A percentile compares a stretch with the other conserved stretches of the same genome.
These are phyloP conservation scores for Saturnia pavonia DNA, from an alignment of 2,888 invertebrate species.

Conservation along the genomic window DNA sequence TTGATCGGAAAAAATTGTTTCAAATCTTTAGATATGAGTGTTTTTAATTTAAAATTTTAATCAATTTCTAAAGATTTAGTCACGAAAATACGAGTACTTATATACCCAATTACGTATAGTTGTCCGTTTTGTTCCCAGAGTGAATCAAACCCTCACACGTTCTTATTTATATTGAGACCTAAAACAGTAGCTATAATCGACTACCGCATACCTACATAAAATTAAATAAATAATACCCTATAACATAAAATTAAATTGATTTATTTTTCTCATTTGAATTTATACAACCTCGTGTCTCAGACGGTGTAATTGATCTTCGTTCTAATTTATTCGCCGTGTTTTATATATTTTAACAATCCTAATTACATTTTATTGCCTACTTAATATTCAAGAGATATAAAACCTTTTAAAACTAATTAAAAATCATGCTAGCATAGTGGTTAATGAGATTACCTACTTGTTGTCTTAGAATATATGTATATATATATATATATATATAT, in stretches of 20 bases:
- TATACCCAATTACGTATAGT: background rate
- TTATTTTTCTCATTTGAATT: background rate
- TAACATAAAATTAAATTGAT: background rate
- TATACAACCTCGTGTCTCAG: constrained; percentile 1
- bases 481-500: too few species aligned
- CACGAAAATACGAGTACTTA: too few species aligned
- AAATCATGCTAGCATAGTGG: background rate
- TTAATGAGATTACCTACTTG: background rate
- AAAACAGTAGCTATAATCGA: background rate
- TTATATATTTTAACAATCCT: constrained; percentile 20
- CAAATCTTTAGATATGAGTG: too few species aligned
- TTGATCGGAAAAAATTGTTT: too few species aligned
- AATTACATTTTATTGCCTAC: constrained; percentile 17
- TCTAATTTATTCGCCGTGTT: constrained; percentile 18
- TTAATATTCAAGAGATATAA: constrained; percentile 20
- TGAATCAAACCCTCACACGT: background rate
- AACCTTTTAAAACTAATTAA: constrained; percentile 19
- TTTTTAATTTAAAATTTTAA: too few species aligned
- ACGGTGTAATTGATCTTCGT: background rate
- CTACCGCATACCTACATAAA: background rate
- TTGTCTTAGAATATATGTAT: background rate
- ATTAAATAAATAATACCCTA: background rate
- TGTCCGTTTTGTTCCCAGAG: background rate
- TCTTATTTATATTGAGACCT: background rate
- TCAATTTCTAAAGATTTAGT: too few species aligned